Percentiles rank a stretch among this genome's conserved stretches.
phyloP scores from a whole-genome alignment of 1,140 invertebrate genomes.

The Triops longicaudatus region DNA sequence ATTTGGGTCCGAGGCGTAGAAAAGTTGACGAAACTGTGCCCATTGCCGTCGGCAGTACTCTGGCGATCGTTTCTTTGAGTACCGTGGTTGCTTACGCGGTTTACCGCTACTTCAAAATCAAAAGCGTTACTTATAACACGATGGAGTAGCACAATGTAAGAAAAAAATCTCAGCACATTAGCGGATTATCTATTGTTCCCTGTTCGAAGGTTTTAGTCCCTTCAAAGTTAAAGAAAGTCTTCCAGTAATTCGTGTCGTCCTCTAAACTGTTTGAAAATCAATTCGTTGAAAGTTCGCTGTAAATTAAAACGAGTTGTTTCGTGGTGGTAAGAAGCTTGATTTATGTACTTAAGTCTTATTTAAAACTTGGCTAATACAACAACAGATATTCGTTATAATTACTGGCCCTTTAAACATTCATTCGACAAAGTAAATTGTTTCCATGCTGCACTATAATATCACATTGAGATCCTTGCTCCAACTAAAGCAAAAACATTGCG shows the following conservation, averaged over 20 bases:
- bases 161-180: neutral
- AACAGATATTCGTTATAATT: neutral
- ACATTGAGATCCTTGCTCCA: slow-evolving; percentile 25
- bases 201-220: neutral
- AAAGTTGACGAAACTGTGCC: slow-evolving; percentile 71
- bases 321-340: too few species aligned
- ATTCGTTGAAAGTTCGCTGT: neutral
- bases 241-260: neutral
- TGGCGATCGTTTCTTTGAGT: slow-evolving; percentile 65
- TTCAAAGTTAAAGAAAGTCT: slow-evolving; percentile 17
- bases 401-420: neutral
- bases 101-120: slow-evolving; percentile 77
- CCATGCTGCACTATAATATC: slow-evolving; percentile 19
- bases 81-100: slow-evolving; percentile 75
- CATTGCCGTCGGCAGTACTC: slow-evolving; percentile 73
- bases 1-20: slow-evolving; percentile 27
- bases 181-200: too few species aligned
- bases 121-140: slow-evolving; percentile 83
- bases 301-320: too few species aligned
- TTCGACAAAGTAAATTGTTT: neutral
- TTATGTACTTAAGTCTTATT: neutral
- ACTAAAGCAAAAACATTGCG: slow-evolving; percentile 15
- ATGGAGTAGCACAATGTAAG: slow-evolving; percentile 60
- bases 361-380: neutral
- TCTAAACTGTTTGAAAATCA: neutral